Evolutionary conservation across 1,140 invertebrate species (phyloP), one percentile per base, ranked within the genome.

Genomic region (Mactra quadrangularis): DNA sequence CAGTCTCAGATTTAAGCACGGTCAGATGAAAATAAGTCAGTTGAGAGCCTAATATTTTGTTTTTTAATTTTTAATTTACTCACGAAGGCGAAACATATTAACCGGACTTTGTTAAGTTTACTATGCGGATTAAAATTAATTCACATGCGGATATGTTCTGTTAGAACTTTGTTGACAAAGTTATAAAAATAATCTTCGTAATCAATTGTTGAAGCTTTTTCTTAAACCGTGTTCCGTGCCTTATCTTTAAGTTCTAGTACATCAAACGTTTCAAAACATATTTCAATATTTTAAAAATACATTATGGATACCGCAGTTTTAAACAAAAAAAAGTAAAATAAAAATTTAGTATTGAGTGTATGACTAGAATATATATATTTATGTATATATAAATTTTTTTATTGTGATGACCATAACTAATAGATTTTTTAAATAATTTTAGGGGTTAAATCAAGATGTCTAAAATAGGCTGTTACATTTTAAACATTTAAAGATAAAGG

Each of bases 101-200:
- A 45, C 27, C n/a, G 3, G 59, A 62, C 25, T 62, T 62, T 62
- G 45, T 50, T n/a, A 22, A 60, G 57, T 60, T 76, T 76, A 76
- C 25, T 60, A 50, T 25, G n/a, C 19, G 55, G 41, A 31, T 76
- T 29, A 41, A 47, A 70, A 25, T 35, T 41, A 41, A 27, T 19
- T n/a, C 66, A n/a, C 35, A 1, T 13, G 22, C 27, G 9, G 17
- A 25, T 38, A 17, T 4, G 1, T 9, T 62, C 45, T 76, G 74
- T 50, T 47, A 70, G 77, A 81, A 60, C 64, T 81, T 81, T 81
- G 66, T 71, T 71, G 77, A 81, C 77, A 60, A 81, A 31, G 77
- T 81, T 81, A 57, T 81, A 81, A 81, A 81, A 59, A 22, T 41
- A 66, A 79, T 79, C 76, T 62, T 31, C 57, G 38, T 79, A 79